These are phyloP conservation scores for Aphelocoma californica DNA, from an alignment of 2,797 vertebrate genomes.

Conservation along the genomic window DNA sequence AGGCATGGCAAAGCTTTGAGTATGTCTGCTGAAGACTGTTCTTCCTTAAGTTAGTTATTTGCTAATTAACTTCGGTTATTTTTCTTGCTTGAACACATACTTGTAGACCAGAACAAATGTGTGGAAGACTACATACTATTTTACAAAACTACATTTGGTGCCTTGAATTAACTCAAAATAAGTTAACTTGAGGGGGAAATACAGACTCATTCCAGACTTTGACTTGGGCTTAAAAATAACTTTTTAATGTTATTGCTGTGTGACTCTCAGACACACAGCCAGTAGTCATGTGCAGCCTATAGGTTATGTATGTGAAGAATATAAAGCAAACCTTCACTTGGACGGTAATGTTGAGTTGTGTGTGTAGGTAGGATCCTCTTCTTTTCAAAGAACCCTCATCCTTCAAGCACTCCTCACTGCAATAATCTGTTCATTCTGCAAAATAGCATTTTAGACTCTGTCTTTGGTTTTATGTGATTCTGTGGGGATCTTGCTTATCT, in stretches of 20 bases:
- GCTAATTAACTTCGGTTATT: conserved; percentile 21
- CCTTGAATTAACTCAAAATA: not conserved
- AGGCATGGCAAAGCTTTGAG: not conserved
- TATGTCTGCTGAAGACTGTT: not conserved
- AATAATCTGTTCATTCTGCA: not conserved
- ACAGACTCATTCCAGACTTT: not conserved
- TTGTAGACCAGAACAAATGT: not conserved
- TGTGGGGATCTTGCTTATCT: not conserved
- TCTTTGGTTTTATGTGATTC: not conserved
- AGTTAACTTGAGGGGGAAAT: not conserved
- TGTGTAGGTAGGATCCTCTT: not conserved
- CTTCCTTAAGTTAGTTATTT: not conserved
- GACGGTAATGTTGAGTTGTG: not conserved
- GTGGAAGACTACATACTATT: not conserved
- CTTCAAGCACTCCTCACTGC: not conserved
- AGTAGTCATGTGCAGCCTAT: not conserved
- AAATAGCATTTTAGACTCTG: not conserved
- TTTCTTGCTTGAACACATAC: not conserved
- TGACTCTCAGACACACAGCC: not conserved
- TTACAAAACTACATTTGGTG: not conserved
- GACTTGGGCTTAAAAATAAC: not conserved
- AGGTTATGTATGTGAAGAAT: not conserved
- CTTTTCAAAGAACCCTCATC: not conserved
- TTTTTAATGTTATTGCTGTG: not conserved
- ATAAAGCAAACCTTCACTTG: not conserved